Evolutionary conservation across 2,113 vertebrate species (phyloP).

Genomic region (Istiophorus platypterus): DNA sequence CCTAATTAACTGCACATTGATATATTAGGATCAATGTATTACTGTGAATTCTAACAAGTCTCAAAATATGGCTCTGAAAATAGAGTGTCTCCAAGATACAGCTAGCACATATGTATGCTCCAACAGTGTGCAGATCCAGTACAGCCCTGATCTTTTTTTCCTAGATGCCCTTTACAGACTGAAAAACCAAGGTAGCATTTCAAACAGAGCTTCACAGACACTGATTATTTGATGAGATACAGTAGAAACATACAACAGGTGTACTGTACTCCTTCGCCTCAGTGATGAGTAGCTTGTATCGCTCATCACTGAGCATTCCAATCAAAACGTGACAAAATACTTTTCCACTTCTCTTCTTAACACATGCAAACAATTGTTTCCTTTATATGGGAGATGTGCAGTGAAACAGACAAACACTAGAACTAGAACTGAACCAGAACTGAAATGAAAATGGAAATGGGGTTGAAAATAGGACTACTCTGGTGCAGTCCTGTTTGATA

Average conservation of each 20-base stretch:
- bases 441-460: too few relatives aligned
- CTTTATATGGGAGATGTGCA: neutral
- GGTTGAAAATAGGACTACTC: neutral
- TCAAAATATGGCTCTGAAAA: neutral
- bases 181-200: conserved; percentile 58
- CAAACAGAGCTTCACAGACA: conserved; percentile 17
- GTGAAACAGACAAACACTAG: neutral
- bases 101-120: neutral
- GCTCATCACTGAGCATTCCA: neutral
- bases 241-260: conserved; percentile 27
- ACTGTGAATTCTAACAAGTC: neutral
- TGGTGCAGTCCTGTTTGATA: neutral
- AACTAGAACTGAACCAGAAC: too few relatives aligned
- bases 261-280: conserved; percentile 8
- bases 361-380: neutral
- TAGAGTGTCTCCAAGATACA: neutral
- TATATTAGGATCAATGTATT: neutral
- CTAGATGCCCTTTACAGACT: conserved; percentile 42
- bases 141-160: conserved; percentile 37
- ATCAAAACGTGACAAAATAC: neutral
- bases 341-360: neutral
- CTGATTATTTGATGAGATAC: conserved; percentile 36
- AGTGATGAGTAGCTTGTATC: neutral
- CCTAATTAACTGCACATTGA: neutral
- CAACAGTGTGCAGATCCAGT: neutral